A percentile compares a stretch with the other conserved stretches of the same genome.
Conservation (phyloP, 1,140 invertebrate genomes). For the Philotrypesis tridentata region DNA sequence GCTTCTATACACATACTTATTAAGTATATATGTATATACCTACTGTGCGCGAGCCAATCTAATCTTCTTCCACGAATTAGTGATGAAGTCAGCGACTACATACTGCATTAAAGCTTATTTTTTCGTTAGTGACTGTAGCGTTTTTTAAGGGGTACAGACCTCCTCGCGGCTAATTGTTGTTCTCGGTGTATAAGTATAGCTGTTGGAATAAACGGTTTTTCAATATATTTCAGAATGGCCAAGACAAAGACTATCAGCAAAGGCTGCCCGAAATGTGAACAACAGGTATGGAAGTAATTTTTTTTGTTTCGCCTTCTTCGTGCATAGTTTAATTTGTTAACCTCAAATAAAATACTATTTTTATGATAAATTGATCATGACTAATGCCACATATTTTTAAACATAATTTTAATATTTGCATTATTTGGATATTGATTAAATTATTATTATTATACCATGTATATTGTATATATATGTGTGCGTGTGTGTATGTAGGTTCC, state of each 20-base stretch:
- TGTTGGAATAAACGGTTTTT: background rate
- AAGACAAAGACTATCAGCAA: constrained; percentile 77
- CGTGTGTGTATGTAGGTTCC: constrained; percentile 76
- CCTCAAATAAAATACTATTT: background rate
- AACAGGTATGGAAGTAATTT: constrained; percentile 71
- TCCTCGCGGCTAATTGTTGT: background rate
- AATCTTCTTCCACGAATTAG: constrained; percentile 10
- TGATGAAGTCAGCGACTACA: constrained; percentile 6
- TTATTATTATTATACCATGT: constrained; percentile 20
- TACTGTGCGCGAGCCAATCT: constrained; percentile 6
- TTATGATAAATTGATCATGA: constrained; percentile 24
- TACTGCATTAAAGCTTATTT: background rate
- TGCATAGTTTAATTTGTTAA: constrained; percentile 38
- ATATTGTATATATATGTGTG: constrained; percentile 38
- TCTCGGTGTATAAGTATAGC: background rate
- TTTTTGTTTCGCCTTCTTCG: constrained; percentile 40
- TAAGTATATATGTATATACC: too few species aligned
- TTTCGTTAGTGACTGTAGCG: background rate
- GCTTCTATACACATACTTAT: too few species aligned
- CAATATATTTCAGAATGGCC: constrained; percentile 61
- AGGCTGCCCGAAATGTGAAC: constrained; percentile 78
- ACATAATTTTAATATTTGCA: background rate
- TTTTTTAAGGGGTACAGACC: background rate
- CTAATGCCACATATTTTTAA: too few species aligned
- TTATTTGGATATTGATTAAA: constrained; percentile 16